Evolutionary conservation across 2,113 vertebrate genomes (phyloP).

Genomic region (Bagarius yarrelli): DNA sequence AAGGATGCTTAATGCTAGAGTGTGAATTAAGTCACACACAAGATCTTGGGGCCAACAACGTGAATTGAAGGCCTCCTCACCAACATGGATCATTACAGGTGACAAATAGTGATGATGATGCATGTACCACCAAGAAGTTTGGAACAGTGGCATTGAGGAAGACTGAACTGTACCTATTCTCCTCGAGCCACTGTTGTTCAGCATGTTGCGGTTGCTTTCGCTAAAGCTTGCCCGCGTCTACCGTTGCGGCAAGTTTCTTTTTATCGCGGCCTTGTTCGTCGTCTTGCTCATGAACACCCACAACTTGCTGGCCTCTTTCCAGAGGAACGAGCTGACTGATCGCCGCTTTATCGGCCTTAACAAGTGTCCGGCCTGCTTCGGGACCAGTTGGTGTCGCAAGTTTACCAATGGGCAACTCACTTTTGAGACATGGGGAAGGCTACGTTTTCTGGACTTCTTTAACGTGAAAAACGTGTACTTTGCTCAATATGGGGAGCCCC

Average conservation of each 20-base stretch:
- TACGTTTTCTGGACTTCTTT: slow-evolving; percentile 93
- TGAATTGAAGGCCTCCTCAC: not conserved
- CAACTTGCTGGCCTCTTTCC: slow-evolving; percentile 93
- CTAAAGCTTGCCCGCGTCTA: slow-evolving; percentile 95
- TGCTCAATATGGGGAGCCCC: slow-evolving; percentile 93
- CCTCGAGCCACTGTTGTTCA: slow-evolving; percentile 59
- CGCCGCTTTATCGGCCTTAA: slow-evolving; percentile 91
- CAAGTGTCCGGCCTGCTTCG: slow-evolving; percentile 96
- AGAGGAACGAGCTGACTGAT: slow-evolving; percentile 96
- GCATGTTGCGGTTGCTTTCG: slow-evolving; percentile 91
- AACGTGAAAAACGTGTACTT: slow-evolving; percentile 99
- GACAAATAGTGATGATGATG: slow-evolving; percentile 15
- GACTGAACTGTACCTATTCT: not conserved
- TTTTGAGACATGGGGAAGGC: slow-evolving; percentile 93
- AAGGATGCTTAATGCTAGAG: not conserved
- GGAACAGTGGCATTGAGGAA: slow-evolving; percentile 37
- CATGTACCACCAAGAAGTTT: slow-evolving; percentile 10
- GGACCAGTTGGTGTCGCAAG: slow-evolving; percentile 98
- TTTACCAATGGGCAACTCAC: slow-evolving; percentile 97
- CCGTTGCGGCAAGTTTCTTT: slow-evolving; percentile 92
- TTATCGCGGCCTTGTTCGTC: slow-evolving; percentile 86
- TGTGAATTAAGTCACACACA: not conserved
- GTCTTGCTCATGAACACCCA: slow-evolving; percentile 94
- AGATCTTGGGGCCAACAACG: not conserved
- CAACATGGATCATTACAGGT: slow-evolving; percentile 26